Evolutionary conservation across 2,888 invertebrate genomes (phyloP).

Genomic region (Ormia ochracea): DNA sequence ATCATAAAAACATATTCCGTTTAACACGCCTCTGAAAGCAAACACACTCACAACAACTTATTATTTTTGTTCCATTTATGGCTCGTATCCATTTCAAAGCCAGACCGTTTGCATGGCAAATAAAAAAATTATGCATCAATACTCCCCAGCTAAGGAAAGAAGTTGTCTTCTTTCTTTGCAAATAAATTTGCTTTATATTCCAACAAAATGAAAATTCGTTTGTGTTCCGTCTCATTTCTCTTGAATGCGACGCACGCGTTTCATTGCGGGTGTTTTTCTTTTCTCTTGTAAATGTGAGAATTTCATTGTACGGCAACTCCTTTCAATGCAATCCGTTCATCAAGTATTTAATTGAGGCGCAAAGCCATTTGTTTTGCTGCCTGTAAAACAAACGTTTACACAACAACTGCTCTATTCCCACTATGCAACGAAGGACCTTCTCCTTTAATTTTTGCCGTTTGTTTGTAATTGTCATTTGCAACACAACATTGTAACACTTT

Average conservation of each 20-base stretch:
- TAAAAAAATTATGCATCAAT: neutral
- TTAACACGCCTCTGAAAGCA: slow-evolving; percentile 60
- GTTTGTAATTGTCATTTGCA: slow-evolving; percentile 55
- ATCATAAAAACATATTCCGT: slow-evolving; percentile 33
- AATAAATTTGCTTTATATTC: slow-evolving; percentile 26
- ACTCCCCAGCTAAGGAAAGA: slow-evolving; percentile 42
- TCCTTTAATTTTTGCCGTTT: neutral
- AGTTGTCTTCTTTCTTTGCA: slow-evolving; percentile 54
- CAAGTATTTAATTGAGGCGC: neutral
- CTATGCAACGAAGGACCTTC: slow-evolving; percentile 31
- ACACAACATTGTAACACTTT: slow-evolving; percentile 59
- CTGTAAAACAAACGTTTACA: slow-evolving; percentile 23
- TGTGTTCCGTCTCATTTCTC: slow-evolving; percentile 48
- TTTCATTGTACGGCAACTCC: slow-evolving; percentile 5
- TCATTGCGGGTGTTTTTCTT: slow-evolving; percentile 65
- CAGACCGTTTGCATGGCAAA: slow-evolving; percentile 7
- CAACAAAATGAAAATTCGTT: slow-evolving; percentile 16
- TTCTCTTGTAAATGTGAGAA: neutral
- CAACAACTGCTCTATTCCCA: slow-evolving; percentile 70
- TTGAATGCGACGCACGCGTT: slow-evolving; percentile 64
- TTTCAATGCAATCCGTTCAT: slow-evolving; percentile 24
- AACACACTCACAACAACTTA: slow-evolving; percentile 5
- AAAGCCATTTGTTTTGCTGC: slow-evolving; percentile 38
- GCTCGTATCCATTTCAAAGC: slow-evolving; percentile 40
- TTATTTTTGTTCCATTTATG: slow-evolving; percentile 39